These are phyloP conservation scores for Drosophila repleta DNA, from an alignment of 1,140 invertebrate genomes.

Conservation along the genomic window DNA sequence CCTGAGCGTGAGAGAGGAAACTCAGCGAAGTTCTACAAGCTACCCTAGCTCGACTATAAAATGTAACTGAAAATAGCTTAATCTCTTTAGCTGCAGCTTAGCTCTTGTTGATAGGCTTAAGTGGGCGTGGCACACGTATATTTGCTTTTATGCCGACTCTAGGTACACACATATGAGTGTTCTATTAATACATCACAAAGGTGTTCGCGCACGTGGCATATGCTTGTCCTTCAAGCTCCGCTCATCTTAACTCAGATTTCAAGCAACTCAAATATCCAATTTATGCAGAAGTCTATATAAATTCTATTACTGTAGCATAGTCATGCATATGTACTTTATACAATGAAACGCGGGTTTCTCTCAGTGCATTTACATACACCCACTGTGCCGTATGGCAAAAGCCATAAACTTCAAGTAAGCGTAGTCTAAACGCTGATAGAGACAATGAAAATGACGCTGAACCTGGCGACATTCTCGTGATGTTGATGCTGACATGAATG, in stretches of 20 bases:
- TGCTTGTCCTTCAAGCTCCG: not conserved
- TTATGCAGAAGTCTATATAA: not conserved
- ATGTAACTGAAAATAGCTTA: too few species aligned
- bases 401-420: slow-evolving; percentile 53
- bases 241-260: slow-evolving; percentile 1
- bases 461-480: not conserved
- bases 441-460: slow-evolving; percentile 25
- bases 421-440: slow-evolving; percentile 66
- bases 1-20: too few species aligned
- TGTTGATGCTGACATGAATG: slow-evolving; percentile 65
- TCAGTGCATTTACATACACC: not conserved
- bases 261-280: slow-evolving; percentile 2
- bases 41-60: too few species aligned
- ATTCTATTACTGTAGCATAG: not conserved
- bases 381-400: not conserved
- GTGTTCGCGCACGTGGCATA: too few species aligned
- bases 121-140: not conserved
- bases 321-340: too few species aligned
- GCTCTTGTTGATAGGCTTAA: too few species aligned
- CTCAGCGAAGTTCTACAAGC: too few species aligned
- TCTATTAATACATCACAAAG: too few species aligned
- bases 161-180: too few species aligned
- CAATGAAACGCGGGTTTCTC: not conserved
- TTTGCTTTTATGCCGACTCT: not conserved
- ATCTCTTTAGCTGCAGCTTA: too few species aligned